phyloP scores from a whole-genome alignment of 2,888 invertebrate species.

The Ennomos erosarius region DNA sequence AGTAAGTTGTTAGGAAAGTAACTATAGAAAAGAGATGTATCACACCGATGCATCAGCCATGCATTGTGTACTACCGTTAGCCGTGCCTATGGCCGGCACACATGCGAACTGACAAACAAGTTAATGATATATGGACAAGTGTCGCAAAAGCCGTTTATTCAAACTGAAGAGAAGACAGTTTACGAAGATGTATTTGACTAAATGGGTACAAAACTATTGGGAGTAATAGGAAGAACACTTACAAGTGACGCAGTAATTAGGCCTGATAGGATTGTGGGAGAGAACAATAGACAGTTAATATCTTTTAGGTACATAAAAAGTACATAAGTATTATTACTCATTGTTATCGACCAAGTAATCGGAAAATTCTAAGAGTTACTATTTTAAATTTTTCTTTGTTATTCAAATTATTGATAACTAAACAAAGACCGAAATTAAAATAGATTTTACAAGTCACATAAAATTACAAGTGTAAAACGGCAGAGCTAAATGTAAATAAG shows the following conservation, averaged over 20 bases:
- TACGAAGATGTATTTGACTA: constrained; percentile 50
- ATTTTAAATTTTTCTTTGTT: background rate
- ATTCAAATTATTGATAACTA: no score
- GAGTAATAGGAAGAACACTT: constrained; percentile 31
- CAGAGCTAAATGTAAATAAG: no score
- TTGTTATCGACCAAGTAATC: constrained; percentile 7
- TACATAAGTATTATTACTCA: constrained; percentile 2
- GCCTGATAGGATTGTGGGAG: constrained; percentile 1
- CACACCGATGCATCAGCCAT: constrained; percentile 69
- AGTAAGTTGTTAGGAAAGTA: constrained; percentile 10
- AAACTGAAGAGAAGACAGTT: constrained; percentile 55
- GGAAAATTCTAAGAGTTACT: constrained; percentile 13
- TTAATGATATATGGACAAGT: constrained; percentile 68
- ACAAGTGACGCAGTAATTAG: constrained; percentile 11
- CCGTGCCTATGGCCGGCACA: constrained; percentile 60
- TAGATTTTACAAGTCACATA: no score
- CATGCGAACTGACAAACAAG: constrained; percentile 71
- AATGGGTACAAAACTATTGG: constrained; percentile 47
- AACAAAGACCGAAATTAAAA: no score
- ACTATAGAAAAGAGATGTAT: constrained; percentile 56
- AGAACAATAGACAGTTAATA: constrained; percentile 20
- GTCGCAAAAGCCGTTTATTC: constrained; percentile 38
- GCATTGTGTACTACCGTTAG: constrained; percentile 80
- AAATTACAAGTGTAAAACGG: no score
- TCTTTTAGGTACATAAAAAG: no score